Percentiles rank a stretch among this genome's conserved stretches.
phyloP scores from a whole-genome alignment of 2,113 vertebrate genomes.

The Ginglymostoma cirratum region DNA sequence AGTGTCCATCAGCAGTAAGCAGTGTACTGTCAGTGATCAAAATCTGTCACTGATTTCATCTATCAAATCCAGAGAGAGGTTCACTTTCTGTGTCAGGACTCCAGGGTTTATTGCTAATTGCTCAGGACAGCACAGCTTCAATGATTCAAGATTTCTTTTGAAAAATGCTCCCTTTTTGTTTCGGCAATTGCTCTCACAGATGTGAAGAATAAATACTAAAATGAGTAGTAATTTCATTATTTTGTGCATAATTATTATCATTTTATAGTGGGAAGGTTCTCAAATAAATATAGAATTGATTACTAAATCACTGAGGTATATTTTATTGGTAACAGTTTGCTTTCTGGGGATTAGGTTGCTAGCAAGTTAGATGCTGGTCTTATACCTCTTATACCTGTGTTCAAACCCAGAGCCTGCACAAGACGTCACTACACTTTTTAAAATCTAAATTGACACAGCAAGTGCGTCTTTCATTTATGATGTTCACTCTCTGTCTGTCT shows the following conservation, averaged over 20 bases:
- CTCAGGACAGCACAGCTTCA: background rate
- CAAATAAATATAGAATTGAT: background rate
- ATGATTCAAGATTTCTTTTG: background rate
- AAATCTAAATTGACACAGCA: background rate
- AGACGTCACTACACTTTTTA: background rate
- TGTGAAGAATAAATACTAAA: background rate
- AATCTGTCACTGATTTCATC: constrained; percentile 3
- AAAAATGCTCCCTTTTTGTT: background rate
- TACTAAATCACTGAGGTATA: background rate
- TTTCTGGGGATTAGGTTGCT: background rate
- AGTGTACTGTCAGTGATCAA: background rate
- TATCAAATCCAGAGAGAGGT: background rate
- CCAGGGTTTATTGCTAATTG: background rate
- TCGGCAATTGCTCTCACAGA: background rate
- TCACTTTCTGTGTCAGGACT: background rate
- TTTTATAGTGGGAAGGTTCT: background rate
- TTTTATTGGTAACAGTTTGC: background rate
- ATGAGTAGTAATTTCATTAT: background rate
- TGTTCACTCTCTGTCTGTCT: background rate
- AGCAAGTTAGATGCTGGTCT: background rate
- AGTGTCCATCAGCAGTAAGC: background rate
- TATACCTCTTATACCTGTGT: background rate
- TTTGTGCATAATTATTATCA: background rate
- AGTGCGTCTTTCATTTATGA: background rate
- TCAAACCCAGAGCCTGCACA: background rate